Evolutionary conservation across 2,113 vertebrate species (phyloP).

Genomic region (Mormyrus iriodes): DNA sequence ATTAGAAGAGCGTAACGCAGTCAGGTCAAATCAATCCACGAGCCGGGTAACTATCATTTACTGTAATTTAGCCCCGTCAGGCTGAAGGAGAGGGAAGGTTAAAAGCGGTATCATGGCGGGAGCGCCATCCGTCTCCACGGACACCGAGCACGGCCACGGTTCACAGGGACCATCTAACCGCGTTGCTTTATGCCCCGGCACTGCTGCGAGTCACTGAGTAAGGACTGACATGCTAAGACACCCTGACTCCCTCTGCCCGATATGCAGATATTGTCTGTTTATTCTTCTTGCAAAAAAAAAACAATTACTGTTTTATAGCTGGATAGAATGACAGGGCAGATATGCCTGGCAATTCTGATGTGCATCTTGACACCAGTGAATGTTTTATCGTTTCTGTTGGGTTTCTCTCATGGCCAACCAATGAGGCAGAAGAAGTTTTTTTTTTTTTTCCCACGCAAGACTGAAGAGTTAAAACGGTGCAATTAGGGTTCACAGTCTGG

Average conservation of each 20-base stretch:
- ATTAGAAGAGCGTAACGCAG: conserved; percentile 70
- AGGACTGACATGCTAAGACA: background rate
- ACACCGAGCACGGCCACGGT: conserved; percentile 56
- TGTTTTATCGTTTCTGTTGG: background rate
- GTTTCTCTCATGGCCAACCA: background rate
- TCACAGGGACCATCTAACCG: conserved; percentile 19
- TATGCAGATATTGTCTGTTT: background rate
- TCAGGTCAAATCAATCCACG: conserved; percentile 81
- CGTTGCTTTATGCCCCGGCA: conserved; percentile 1
- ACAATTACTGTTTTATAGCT: background rate
- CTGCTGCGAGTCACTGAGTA: background rate
- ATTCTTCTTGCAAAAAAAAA: background rate
- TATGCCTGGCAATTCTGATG: background rate
- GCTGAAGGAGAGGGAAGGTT: conserved; percentile 81
- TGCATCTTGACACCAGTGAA: background rate
- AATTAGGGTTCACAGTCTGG: background rate
- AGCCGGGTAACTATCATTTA: conserved; percentile 80
- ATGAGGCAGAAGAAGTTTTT: background rate
- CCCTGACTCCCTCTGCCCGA: background rate
- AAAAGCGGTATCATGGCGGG: conserved; percentile 64
- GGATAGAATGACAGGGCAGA: background rate
- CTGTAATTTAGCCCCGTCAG: conserved; percentile 75
- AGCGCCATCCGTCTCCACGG: conserved; percentile 62
- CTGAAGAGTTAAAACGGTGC: background rate
- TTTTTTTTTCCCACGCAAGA: background rate